These are phyloP conservation scores for Anguilla marmorata DNA, from an alignment of 2,797 vertebrate genomes.

Conservation along the genomic window DNA sequence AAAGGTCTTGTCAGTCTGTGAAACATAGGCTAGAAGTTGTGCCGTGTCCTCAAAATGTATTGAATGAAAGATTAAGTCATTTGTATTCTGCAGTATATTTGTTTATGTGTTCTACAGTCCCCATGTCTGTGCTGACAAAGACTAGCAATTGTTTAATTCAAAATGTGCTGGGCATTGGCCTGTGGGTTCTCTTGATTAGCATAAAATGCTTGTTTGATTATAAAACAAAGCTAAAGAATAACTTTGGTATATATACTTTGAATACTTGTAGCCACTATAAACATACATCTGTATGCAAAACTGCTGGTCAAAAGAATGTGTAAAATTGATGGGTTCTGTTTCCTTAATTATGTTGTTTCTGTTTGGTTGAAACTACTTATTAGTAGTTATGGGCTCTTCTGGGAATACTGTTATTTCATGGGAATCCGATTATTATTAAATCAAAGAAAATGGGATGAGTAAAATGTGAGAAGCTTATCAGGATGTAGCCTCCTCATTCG, in stretches of 20 bases:
- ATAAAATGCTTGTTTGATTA: neutral
- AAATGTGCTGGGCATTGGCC: neutral
- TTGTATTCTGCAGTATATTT: neutral
- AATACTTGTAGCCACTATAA: neutral
- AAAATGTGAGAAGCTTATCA: slow-evolving; percentile 37
- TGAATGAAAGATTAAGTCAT: neutral
- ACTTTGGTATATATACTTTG: neutral
- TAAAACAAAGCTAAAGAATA: neutral
- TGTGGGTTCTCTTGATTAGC: neutral
- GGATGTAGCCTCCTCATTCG: slow-evolving; percentile 50
- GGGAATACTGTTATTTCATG: neutral
- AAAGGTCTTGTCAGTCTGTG: neutral
- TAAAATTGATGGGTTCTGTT: neutral
- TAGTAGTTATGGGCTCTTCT: neutral
- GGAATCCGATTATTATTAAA: neutral
- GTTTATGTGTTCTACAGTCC: neutral
- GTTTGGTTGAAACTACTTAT: neutral
- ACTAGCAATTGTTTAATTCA: neutral
- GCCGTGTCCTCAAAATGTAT: neutral
- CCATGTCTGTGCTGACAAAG: neutral
- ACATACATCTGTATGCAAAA: neutral
- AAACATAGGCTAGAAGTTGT: neutral
- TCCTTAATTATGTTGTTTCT: neutral
- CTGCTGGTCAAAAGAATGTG: neutral
- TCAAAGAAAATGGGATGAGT: neutral